Conservation (phyloP, 2,797 vertebrate species). For the Garrulus glandarius region DNA sequence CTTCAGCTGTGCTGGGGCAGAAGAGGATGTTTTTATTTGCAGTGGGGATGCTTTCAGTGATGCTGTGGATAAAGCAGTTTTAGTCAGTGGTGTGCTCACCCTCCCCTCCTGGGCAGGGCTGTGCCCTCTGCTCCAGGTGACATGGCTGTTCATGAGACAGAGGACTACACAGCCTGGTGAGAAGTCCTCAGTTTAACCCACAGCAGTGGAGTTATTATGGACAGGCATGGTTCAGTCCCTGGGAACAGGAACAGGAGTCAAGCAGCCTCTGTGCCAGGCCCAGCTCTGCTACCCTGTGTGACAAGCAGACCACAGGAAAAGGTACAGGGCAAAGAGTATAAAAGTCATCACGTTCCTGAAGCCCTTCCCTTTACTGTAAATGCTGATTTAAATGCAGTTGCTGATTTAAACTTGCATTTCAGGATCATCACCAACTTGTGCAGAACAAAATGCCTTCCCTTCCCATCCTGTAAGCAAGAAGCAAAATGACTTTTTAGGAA, state of each 20-base stretch:
- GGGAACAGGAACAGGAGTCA: not conserved
- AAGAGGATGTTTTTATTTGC: not conserved
- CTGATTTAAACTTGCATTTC: not conserved
- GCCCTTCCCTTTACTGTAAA: not conserved
- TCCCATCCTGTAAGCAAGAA: not conserved
- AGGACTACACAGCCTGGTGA: not conserved
- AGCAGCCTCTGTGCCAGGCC: not conserved
- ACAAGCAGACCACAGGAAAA: not conserved
- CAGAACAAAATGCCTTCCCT: not conserved
- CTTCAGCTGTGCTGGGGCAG: not conserved
- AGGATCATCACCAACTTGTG: not conserved
- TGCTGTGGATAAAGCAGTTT: not conserved
- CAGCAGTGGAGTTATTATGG: not conserved
- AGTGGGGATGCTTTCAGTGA: not conserved
- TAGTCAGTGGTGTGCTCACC: not conserved
- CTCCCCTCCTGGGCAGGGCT: not conserved
- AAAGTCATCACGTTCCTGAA: not conserved
- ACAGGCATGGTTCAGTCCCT: not conserved
- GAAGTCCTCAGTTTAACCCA: not conserved
- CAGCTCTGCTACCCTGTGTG: not conserved
- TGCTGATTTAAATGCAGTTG: not conserved
- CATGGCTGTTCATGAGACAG: not conserved
- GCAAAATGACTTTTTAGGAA: slow-evolving; percentile 3
- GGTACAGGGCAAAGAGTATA: not conserved
- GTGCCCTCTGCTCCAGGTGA: not conserved